Evolutionary conservation across 2,797 vertebrate genomes (phyloP).

Genomic region (Cynopterus sphinx): DNA sequence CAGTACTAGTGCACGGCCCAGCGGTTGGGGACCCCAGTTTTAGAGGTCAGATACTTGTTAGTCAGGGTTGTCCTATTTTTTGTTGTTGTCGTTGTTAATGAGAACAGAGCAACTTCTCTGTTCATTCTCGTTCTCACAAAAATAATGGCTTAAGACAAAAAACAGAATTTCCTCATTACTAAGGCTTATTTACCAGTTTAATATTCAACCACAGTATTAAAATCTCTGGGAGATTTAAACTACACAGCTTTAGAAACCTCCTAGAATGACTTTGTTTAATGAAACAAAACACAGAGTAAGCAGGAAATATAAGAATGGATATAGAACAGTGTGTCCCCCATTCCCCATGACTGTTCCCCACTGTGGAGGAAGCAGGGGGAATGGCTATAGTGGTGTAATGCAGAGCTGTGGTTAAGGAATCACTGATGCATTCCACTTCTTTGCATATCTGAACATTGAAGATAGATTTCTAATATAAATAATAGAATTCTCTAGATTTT

Average conservation of each 20-base stretch:
- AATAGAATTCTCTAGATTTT: slow-evolving; percentile 33
- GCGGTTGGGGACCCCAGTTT: not conserved
- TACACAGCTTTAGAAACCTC: not conserved
- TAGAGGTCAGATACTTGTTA: not conserved
- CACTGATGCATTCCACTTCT: not conserved
- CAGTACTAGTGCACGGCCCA: too few relatives aligned
- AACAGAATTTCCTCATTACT: not conserved
- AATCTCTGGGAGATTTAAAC: not conserved
- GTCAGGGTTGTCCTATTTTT: not conserved
- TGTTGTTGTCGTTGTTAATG: not conserved
- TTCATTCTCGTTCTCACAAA: slow-evolving; percentile 9
- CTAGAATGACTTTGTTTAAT: slow-evolving; percentile 3
- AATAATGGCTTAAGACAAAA: slow-evolving; percentile 35
- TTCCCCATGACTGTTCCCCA: not conserved
- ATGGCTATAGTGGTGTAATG: not conserved
- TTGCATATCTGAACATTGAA: not conserved
- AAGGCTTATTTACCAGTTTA: not conserved
- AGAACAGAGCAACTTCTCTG: not conserved
- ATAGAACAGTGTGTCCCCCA: not conserved
- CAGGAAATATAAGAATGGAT: not conserved
- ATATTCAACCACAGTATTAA: not conserved
- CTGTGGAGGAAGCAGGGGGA: not conserved
- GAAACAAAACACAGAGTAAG: not conserved
- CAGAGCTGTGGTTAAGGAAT: not conserved
- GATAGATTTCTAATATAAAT: not conserved